A percentile compares a stretch with the other conserved stretches of the same genome.
phyloP scores from a whole-genome alignment of 2,888 invertebrate genomes.

The Aphodius granarius region DNA sequence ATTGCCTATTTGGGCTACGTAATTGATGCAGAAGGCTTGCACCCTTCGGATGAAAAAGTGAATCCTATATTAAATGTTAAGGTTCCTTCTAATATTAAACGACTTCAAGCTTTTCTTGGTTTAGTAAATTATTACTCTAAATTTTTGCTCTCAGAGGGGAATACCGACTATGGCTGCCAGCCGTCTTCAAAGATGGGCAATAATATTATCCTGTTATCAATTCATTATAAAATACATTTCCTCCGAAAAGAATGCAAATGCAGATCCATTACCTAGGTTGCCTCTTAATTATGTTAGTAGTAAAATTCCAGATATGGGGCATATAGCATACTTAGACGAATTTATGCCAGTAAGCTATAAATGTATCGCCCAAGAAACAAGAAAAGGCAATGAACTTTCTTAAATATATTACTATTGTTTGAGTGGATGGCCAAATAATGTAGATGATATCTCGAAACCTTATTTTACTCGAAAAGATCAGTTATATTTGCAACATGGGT shows the following conservation, averaged over 20 bases:
- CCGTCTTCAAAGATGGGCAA: too few species aligned
- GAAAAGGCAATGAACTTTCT: not conserved
- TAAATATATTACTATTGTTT: conserved; percentile 1
- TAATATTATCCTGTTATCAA: too few species aligned
- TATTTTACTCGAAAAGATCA: conserved; percentile 6
- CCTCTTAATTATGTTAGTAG: too few species aligned
- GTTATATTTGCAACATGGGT: not conserved
- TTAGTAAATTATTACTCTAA: too few species aligned
- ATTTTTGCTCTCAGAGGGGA: too few species aligned
- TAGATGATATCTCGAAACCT: not conserved
- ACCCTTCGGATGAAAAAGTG: conserved; percentile 22
- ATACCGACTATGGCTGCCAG: too few species aligned
- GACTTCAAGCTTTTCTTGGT: too few species aligned
- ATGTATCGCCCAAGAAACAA: not conserved
- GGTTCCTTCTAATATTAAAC: conserved; percentile 18
- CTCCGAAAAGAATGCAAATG: too few species aligned
- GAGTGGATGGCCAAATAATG: not conserved
- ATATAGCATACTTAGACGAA: not conserved
- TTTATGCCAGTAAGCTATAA: not conserved
- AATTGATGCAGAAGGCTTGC: conserved; percentile 25
- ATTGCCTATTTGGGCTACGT: too few species aligned
- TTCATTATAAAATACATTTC: too few species aligned
- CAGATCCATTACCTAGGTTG: too few species aligned
- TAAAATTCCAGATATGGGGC: too few species aligned
- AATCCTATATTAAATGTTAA: conserved; percentile 23